Evolutionary conservation across 1,140 invertebrate genomes (phyloP).

Genomic region (Drosophila albomicans): DNA sequence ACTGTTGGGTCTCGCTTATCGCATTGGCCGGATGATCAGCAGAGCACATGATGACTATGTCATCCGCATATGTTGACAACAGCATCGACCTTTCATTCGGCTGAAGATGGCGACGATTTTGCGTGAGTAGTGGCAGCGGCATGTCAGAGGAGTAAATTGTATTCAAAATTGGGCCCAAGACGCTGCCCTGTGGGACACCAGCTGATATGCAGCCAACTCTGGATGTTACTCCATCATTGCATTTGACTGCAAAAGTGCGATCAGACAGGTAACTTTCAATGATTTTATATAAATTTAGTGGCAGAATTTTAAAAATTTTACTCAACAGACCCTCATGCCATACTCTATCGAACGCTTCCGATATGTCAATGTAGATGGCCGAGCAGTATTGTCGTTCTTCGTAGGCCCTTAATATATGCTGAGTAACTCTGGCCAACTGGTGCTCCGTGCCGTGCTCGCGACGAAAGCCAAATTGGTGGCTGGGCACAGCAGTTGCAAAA

Average conservation of each 20-base stretch:
- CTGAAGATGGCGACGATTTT: not conserved
- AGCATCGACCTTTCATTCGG: not conserved
- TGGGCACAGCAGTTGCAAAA: too few species aligned
- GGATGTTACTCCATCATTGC: not conserved
- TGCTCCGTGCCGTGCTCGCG: too few species aligned
- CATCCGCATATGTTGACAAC: not conserved
- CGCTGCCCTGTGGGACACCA: conserved; percentile 16
- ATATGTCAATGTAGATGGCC: conserved; percentile 6
- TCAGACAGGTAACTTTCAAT: too few species aligned
- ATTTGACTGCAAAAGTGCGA: too few species aligned
- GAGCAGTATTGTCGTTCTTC: not conserved
- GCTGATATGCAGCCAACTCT: not conserved
- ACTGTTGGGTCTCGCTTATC: not conserved
- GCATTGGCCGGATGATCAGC: not conserved
- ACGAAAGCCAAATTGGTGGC: too few species aligned
- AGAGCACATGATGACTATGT: conserved; percentile 1
- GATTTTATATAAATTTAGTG: not conserved
- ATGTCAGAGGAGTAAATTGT: not conserved
- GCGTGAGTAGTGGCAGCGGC: not conserved
- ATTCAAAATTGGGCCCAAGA: conserved; percentile 10
- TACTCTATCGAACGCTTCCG: not conserved
- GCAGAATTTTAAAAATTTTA: not conserved
- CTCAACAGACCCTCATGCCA: not conserved
- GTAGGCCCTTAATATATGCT: not conserved
- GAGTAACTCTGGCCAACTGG: too few species aligned